Conservation (phyloP, 2,113 vertebrate species). For the Tupaia chinensis region DNA sequence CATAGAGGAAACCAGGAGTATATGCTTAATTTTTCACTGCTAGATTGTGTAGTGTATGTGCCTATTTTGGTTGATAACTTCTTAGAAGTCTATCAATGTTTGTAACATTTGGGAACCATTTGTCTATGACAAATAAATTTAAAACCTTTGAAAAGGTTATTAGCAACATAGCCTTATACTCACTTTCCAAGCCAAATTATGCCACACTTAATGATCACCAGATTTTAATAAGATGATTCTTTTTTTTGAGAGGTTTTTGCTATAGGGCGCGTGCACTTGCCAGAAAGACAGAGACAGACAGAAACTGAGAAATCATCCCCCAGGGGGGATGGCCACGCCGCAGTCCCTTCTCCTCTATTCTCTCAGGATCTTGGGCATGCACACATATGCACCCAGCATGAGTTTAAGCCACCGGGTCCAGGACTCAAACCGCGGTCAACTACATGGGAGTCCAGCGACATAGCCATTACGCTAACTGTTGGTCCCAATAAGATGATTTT, state of each 20-base stretch:
- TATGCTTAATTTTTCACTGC: not conserved
- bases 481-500: not conserved
- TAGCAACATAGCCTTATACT: not conserved
- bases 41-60: not conserved
- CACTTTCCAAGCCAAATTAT: not conserved
- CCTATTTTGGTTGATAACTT: not conserved
- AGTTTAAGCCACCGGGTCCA: too few species aligned
- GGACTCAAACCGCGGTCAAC: too few species aligned
- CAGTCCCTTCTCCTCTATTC: too few species aligned
- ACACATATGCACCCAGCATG: too few species aligned
- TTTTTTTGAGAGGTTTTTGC: too few species aligned
- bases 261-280: too few species aligned
- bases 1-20: not conserved
- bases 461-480: too few species aligned
- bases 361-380: too few species aligned
- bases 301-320: too few species aligned
- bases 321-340: too few species aligned
- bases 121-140: constrained; percentile 2
- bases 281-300: too few species aligned
- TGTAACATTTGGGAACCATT: not conserved
- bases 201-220: not conserved
- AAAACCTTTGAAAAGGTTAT: not conserved
- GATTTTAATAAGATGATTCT: not conserved
- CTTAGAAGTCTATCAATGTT: not conserved
- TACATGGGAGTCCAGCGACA: too few species aligned